Conservation (phyloP, 2,888 invertebrate genomes). For the Drosophila fungiperda region DNA sequence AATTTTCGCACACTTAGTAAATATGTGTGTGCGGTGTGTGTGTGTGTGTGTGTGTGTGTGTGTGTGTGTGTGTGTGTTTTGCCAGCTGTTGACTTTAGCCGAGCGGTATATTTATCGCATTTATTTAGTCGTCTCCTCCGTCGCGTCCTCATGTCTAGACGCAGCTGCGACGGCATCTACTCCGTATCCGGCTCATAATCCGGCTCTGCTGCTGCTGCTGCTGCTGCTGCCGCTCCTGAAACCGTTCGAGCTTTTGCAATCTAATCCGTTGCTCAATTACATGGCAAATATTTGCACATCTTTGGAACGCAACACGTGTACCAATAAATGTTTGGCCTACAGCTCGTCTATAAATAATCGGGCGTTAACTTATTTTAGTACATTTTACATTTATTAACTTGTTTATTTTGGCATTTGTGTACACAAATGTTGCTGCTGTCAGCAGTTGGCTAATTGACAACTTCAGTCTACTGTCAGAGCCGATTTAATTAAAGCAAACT, state of each 20-base stretch:
- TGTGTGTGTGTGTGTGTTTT: conserved; percentile 18
- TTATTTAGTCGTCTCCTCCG: conserved; percentile 41
- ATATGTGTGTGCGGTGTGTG: conserved; percentile 16
- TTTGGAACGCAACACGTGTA: conserved; percentile 51
- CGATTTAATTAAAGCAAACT: conserved; percentile 70
- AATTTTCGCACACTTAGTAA: conserved; percentile 38
- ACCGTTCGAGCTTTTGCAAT: conserved; percentile 31
- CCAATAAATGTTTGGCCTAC: conserved; percentile 30
- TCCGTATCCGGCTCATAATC: conserved; percentile 4
- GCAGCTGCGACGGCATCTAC: conserved; percentile 3
- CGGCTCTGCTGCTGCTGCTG: not conserved
- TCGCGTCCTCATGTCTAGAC: conserved; percentile 22
- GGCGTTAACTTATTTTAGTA: conserved; percentile 46
- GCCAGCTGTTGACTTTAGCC: conserved; percentile 47
- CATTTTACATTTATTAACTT: conserved; percentile 52
- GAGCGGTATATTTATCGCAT: conserved; percentile 56
- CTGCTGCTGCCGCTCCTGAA: conserved; percentile 2
- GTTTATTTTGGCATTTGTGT: conserved; percentile 22
- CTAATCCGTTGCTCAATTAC: conserved; percentile 74
- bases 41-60: conserved; percentile 11
- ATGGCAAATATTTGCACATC: conserved; percentile 57
- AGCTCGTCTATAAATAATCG: conserved; percentile 42
- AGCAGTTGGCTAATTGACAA: conserved; percentile 62
- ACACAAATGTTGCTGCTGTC: not conserved
- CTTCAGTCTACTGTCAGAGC: conserved; percentile 61